Evolutionary conservation across 1,140 invertebrate species (phyloP).

Genomic region (Fopius arisanus): DNA sequence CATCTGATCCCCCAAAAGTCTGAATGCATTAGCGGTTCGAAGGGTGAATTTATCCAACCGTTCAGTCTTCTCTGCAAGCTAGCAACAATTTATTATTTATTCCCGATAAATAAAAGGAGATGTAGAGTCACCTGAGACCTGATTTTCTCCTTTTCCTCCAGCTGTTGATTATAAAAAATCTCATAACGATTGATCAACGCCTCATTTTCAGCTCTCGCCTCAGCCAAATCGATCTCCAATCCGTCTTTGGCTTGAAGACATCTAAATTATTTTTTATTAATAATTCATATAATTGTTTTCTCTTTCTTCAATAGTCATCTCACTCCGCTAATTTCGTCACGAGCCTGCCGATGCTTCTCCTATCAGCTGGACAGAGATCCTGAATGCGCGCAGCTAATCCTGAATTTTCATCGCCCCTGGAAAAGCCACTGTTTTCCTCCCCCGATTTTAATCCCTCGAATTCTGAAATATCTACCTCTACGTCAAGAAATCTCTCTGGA

Average conservation of each 20-base stretch:
- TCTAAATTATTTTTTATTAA: conserved; percentile 26
- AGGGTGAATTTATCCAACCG: conserved; percentile 40
- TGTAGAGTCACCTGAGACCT: conserved; percentile 38
- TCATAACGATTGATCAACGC: conserved; percentile 39
- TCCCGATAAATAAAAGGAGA: conserved; percentile 13
- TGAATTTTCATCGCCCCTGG: conserved; percentile 31
- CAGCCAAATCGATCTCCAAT: conserved; percentile 36
- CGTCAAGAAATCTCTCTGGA: not conserved
- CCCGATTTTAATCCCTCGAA: conserved; percentile 35
- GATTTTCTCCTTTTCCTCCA: conserved; percentile 42
- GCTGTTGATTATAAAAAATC: conserved; percentile 30
- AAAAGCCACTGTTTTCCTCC: conserved; percentile 40
- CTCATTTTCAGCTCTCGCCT: conserved; percentile 39
- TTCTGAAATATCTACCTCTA: conserved; percentile 34
- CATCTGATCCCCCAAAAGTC: conserved; percentile 44
- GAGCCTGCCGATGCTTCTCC: conserved; percentile 44
- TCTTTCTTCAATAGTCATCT: not conserved
- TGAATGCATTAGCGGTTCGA: conserved; percentile 42
- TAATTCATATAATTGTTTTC: not conserved
- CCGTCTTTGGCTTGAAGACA: conserved; percentile 40
- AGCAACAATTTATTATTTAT: not conserved
- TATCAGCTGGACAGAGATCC: conserved; percentile 47
- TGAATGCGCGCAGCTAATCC: conserved; percentile 40
- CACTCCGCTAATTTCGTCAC: conserved; percentile 46
- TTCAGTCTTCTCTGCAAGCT: conserved; percentile 37